Percentiles rank a stretch among this genome's conserved stretches.
Conservation (phyloP, 2,113 vertebrate species). For the Vidua chalybeata region DNA sequence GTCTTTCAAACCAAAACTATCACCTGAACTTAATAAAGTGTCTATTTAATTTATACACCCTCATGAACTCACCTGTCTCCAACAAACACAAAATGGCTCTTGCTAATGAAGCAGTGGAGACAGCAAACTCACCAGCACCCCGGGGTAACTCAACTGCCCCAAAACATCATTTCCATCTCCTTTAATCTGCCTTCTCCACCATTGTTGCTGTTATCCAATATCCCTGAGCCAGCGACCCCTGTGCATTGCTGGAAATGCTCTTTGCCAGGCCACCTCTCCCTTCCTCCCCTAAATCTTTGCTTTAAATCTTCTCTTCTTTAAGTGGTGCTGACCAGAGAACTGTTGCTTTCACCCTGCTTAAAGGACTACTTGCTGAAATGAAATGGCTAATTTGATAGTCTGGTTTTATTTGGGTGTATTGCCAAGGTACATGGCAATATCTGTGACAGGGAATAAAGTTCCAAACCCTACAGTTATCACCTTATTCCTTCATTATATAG, state of each 20-base stretch:
- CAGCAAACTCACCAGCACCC: not conserved
- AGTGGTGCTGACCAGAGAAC: not conserved
- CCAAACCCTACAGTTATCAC: not conserved
- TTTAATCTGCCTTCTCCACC: not conserved
- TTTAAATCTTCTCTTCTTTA: not conserved
- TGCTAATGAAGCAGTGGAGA: not conserved
- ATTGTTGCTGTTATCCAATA: not conserved
- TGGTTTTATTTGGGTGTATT: not conserved
- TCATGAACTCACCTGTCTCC: constrained; percentile 49
- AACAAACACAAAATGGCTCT: not conserved
- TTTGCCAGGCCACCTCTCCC: not conserved
- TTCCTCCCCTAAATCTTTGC: not conserved
- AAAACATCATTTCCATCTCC: not conserved
- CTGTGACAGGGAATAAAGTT: not conserved
- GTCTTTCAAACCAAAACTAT: constrained; percentile 64
- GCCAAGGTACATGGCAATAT: not conserved
- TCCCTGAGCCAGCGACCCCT: not conserved
- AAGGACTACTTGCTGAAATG: not conserved
- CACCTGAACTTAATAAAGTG: constrained; percentile 64
- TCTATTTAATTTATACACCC: constrained; percentile 54
- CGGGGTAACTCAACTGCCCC: not conserved
- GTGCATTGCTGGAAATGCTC: not conserved
- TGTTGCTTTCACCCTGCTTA: not conserved
- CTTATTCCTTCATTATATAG: not conserved
- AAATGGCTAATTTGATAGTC: not conserved